Base-by-base conservation (phyloP, 1,140 invertebrate genomes). In the Drosophila paulistorum region DNA sequence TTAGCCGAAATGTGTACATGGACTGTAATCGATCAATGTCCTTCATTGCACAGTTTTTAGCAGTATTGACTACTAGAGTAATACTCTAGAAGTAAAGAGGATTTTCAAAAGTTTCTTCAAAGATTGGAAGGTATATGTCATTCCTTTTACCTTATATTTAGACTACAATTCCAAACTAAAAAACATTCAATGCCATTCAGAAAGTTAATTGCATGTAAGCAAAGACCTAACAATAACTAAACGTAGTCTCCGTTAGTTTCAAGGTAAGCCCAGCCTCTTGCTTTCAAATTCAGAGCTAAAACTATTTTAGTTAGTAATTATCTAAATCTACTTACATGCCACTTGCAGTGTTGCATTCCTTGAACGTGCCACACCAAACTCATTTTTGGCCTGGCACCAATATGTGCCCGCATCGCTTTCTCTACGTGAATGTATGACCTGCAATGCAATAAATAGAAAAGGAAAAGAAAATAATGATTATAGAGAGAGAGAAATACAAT, bases 331-430 rank as follows among this genome's bases (percentile, higher is more conserved):
- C 91, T 95, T 93, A 97, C 97, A 95, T 92, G 97, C 97, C 63
- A 98, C 96, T 92, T 96, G 95, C 30, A 98, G 93, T 1, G 96
- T 96, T 41, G 97, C 97, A 92, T 98, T 98, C 69, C 95, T 93
- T 90, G 96, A 97, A 77, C 95, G 94, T 7, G 95, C 96, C 61
- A 94, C 95, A 23, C 96, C 96, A 74, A 96, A 95, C 45, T 94
- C 93, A 92, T 98, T 98, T 20, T 94, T 95, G 1, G 97, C 97
- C 89, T 97, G 96, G 92, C 97, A 98, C 95, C 96, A 97, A 92
- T 98, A 98, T 1, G 95, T 94, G 41, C 96, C 96, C 55, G 95
- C 95, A 92, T 97, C 96, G 51, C 94, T 94, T 84, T 96, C 96
- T 60, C 91, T 74, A 7, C 91, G 77, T 14, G 91, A 90, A 55